Evolutionary conservation across 2,888 invertebrate species (phyloP).

Genomic region (Campopleginae sp.): DNA sequence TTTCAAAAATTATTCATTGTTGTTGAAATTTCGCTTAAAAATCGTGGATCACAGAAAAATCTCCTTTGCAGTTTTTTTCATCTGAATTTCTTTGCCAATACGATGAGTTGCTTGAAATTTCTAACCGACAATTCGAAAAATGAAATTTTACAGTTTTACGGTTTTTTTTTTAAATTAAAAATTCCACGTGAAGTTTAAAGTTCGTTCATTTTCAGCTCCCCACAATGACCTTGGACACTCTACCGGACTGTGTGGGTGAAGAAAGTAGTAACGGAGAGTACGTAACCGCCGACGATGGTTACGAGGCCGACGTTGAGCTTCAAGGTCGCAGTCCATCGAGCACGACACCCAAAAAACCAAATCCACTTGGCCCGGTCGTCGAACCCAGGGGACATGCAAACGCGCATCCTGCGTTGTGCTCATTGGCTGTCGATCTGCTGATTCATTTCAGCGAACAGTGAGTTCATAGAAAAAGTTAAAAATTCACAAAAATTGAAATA

Average conservation of each 20-base stretch:
- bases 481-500: neutral
- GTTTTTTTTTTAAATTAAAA: neutral
- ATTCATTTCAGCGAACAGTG: constrained; percentile 87
- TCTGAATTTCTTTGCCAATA: neutral
- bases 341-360: constrained; percentile 71
- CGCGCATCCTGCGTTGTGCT: constrained; percentile 87
- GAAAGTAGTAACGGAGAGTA: constrained; percentile 83
- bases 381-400: constrained; percentile 83
- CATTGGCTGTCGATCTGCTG: constrained; percentile 87
- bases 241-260: constrained; percentile 79
- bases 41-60: neutral
- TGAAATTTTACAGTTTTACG: too few relatives aligned
- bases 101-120: neutral
- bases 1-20: neutral
- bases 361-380: constrained; percentile 75
- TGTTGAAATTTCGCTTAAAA: neutral
- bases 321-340: constrained; percentile 77
- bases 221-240: constrained; percentile 78
- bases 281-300: constrained; percentile 87
- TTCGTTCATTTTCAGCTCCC: constrained; percentile 74
- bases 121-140: neutral
- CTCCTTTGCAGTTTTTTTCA: neutral
- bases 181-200: neutral
- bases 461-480: constrained; percentile 61
- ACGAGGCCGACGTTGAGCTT: constrained; percentile 88